Evolutionary conservation across 2,113 vertebrate genomes (phyloP).

Genomic region (Eptatretus burgeri): DNA sequence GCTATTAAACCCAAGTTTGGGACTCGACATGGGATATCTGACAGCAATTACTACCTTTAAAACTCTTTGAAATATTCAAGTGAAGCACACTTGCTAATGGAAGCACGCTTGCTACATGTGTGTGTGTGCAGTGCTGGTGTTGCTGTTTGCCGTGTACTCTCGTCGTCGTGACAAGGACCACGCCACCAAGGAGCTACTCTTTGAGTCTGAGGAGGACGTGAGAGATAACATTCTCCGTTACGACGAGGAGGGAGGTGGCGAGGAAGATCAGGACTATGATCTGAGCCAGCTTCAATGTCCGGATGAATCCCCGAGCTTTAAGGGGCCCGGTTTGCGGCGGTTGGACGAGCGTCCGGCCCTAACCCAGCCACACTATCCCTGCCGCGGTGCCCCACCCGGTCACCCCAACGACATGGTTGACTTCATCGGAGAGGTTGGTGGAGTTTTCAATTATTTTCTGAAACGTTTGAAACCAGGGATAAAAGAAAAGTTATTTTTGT

Average conservation of each 20-base stretch:
- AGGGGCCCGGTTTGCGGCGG: constrained; percentile 1
- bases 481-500: too few species aligned
- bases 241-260: constrained; percentile 1
- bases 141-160: constrained; percentile 1
- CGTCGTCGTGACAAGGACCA: constrained; percentile 5
- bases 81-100: too few species aligned
- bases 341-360: constrained; percentile 6
- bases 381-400: neutral
- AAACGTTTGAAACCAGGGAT: too few species aligned
- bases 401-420: constrained; percentile 21
- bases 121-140: constrained; percentile 7
- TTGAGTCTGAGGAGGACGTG: constrained; percentile 2
- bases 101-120: neutral
- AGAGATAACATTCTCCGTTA: constrained; percentile 3
- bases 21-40: too few species aligned
- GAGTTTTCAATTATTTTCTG: too few species aligned
- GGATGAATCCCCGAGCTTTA: neutral
- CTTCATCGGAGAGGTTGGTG: constrained; percentile 65
- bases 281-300: constrained; percentile 5
- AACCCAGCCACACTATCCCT: neutral
- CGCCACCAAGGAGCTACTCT: constrained; percentile 2
- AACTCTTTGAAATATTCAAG: too few species aligned
- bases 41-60: too few species aligned
- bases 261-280: constrained; percentile 4
- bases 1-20: too few species aligned